Evolutionary conservation across 2,797 vertebrate genomes (phyloP).

Genomic region (Coccyzus lansbergi): DNA sequence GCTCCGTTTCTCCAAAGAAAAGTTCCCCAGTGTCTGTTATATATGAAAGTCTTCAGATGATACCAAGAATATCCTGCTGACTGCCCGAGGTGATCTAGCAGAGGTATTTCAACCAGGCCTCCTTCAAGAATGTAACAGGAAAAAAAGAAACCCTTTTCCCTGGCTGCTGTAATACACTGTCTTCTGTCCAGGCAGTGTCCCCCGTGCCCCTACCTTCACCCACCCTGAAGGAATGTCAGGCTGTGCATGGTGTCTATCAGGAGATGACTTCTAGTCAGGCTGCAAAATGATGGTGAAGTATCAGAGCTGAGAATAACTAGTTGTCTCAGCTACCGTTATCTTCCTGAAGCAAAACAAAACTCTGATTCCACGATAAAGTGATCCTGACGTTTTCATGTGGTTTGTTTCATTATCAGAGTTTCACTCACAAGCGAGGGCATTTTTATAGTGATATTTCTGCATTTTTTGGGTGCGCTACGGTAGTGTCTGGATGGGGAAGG

Average conservation of each 20-base stretch:
- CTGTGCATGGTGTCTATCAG: background rate
- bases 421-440: background rate
- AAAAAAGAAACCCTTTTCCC: background rate
- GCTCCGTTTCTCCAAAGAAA: background rate
- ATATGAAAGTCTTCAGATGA: background rate
- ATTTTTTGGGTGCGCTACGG: background rate
- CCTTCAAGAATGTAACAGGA: background rate
- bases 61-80: background rate
- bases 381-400: background rate
- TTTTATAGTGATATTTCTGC: background rate
- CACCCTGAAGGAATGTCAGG: background rate
- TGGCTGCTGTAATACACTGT: background rate
- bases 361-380: rapidly evolving
- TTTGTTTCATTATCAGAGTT: background rate
- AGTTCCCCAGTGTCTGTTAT: background rate
- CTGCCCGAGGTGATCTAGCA: background rate
- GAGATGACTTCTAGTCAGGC: background rate
- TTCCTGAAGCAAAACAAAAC: background rate
- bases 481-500: background rate
- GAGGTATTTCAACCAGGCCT: background rate
- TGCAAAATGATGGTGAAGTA: background rate
- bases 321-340: background rate
- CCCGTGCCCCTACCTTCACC: background rate
- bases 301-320: background rate
- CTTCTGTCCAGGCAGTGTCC: background rate